Base-by-base conservation (phyloP, 2,797 vertebrate species). In the Chelon auratus region DNA sequence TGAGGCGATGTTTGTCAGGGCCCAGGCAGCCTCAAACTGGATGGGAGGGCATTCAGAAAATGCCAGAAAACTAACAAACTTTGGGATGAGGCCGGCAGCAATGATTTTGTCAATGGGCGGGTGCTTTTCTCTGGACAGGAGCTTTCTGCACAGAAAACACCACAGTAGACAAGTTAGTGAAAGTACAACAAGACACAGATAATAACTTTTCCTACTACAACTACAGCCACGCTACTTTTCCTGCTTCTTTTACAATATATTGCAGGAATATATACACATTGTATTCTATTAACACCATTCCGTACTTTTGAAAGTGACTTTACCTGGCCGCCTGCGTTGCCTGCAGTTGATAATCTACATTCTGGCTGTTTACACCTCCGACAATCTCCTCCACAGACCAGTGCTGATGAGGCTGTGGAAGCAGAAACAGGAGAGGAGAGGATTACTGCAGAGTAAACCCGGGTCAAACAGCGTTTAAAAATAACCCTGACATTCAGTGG, bases 11-110 rank as follows among this genome's bases (percentile, higher is more conserved):
- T 98, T 99, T 55, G 97, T 98, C 69, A 99, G 94, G 0, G 96
- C 97, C 97, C 97, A 99, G 10, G 97, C 96, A 22, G 97, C 96
- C 78, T 98, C 97, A 83, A 97, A 99, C 85, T 99, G 97, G 77
- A 98, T 96, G 22, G 96, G 95, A 11, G 96, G 95, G 72, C 94
- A 97, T 11, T 97, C 94, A 30, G 86, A 87, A 88, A 91, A 81
- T 9, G 90, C 89, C 92, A 99, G 88, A 82, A 97, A 99, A 30
- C 77, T 78, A 57, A 98, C 97, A 55, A 99, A 95, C 74, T 81
- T 96, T 0, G 97, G 93, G 71, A 99, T 97, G 84, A 99, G 92
- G 58, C 96, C 95, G 24, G 96, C 95, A 22, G 89, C 81, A 63
- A 98, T 97, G 70, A 99, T 96, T 50, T 61, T 90, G 83, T 98